A percentile compares a stretch with the other conserved stretches of the same genome.
Evolutionary conservation across 1,140 invertebrate genomes (phyloP).

Genomic region (Prorops nasuta): DNA sequence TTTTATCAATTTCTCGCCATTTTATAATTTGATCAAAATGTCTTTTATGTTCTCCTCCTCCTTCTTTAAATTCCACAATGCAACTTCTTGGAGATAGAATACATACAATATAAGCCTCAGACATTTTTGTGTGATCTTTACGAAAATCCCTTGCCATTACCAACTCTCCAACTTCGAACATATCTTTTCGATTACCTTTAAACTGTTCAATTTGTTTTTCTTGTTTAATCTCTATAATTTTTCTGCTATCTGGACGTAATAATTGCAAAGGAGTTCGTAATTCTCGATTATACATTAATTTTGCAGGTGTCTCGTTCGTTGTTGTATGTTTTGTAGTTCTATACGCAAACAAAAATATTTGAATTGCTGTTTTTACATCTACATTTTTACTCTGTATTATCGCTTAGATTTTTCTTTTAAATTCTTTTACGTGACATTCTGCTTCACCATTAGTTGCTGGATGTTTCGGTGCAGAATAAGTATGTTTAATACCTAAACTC

Average conservation of each 20-base stretch:
- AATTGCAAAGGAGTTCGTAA: slow-evolving; percentile 12
- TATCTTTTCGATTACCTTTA: slow-evolving; percentile 1
- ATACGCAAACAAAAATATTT: slow-evolving; percentile 10
- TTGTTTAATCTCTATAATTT: slow-evolving; percentile 10
- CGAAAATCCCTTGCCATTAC: slow-evolving; percentile 9
- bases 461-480: slow-evolving; percentile 14
- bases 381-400: slow-evolving; percentile 9
- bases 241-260: slow-evolving; percentile 8
- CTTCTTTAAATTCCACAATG: slow-evolving; percentile 3
- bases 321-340: slow-evolving; percentile 8
- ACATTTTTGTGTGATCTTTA: slow-evolving; percentile 3
- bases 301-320: slow-evolving; percentile 5
- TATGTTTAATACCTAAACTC: slow-evolving; percentile 11
- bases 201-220: slow-evolving; percentile 7
- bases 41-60: slow-evolving; percentile 5
- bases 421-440: slow-evolving; percentile 17
- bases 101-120: neutral
- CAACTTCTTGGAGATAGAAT: slow-evolving; percentile 5
- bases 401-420: slow-evolving; percentile 17
- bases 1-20: neutral
- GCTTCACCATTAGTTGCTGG: slow-evolving; percentile 24
- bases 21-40: slow-evolving; percentile 1
- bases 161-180: neutral
- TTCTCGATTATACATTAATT: slow-evolving; percentile 10
- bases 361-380: slow-evolving; percentile 3